phyloP scores from a whole-genome alignment of 2,797 vertebrate species.

The Fistularia commersonii region DNA sequence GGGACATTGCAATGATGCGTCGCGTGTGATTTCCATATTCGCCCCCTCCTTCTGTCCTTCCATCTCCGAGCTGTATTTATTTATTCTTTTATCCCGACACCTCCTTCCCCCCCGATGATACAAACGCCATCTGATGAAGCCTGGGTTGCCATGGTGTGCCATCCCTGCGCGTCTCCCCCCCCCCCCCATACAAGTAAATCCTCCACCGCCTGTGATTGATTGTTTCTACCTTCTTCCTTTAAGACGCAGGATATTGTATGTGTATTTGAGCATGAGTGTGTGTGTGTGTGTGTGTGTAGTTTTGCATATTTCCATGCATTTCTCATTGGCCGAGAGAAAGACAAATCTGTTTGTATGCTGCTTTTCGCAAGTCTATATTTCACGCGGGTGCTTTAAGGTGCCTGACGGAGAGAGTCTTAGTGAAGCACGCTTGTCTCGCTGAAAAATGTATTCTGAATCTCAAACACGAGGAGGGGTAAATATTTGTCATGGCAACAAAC shows the following conservation, averaged over 20 bases:
- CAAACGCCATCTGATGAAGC: conserved; percentile 32
- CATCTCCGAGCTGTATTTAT: conserved; percentile 3
- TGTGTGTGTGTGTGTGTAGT: too few species aligned
- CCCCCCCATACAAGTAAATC: conserved; percentile 7
- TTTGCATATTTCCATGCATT: conserved; percentile 10
- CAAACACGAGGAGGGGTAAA: conserved; percentile 67
- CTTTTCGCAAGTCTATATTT: conserved; percentile 2
- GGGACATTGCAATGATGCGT: conserved; percentile 31
- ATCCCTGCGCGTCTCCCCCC: conserved; percentile 17
- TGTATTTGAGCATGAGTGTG: conserved; percentile 3
- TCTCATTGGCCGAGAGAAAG: conserved; percentile 26
- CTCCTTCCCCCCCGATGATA: conserved; percentile 14
- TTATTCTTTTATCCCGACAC: conserved; percentile 13
- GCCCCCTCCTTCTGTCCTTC: conserved; percentile 37
- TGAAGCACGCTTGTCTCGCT: conserved; percentile 43
- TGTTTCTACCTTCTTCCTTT: conserved; percentile 14
- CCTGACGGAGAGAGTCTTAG: conserved; percentile 1
- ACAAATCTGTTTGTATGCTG: conserved; percentile 6
- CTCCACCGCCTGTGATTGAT: conserved; percentile 30
- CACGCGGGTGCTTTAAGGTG: not conserved
- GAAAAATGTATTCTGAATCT: conserved; percentile 60
- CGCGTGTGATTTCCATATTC: conserved; percentile 51
- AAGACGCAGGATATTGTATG: conserved; percentile 25
- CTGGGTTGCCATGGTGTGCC: conserved; percentile 15
- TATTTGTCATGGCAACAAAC: conserved; percentile 75